Evolutionary conservation across 1,140 invertebrate species (phyloP).

Genomic region (Chionoecetes opilio): DNA sequence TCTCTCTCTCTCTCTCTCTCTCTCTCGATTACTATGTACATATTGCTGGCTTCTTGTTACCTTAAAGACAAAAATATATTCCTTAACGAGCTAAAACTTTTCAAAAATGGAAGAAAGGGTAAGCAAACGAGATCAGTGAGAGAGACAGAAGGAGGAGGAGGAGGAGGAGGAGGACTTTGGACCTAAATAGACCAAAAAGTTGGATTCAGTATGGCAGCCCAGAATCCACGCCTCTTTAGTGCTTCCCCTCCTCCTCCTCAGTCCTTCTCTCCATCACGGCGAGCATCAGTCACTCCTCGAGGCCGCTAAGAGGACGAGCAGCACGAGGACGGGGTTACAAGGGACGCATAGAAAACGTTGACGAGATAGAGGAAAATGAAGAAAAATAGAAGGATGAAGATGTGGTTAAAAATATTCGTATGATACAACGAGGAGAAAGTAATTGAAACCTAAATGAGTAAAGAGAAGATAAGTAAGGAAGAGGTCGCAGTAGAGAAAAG

Average conservation of each 20-base stretch:
- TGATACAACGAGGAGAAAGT: too few species aligned
- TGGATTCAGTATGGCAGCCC: neutral
- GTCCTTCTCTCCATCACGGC: neutral
- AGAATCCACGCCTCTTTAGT: neutral
- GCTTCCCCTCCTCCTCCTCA: too few species aligned
- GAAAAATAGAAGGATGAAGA: too few species aligned
- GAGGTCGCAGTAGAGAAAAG: too few species aligned
- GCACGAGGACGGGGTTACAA: too few species aligned
- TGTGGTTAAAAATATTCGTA: too few species aligned
- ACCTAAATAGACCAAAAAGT: neutral
- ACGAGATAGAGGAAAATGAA: too few species aligned
- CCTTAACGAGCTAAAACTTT: neutral
- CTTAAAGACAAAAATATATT: neutral
- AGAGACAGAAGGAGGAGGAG: neutral
- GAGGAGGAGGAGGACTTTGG: neutral
- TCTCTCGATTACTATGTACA: neutral
- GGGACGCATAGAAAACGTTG: too few species aligned
- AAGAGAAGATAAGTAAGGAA: too few species aligned
- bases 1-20: constrained; percentile 8
- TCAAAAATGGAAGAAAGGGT: neutral
- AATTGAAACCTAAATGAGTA: too few species aligned
- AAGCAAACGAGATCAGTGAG: neutral
- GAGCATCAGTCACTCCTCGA: neutral
- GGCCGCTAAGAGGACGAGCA: neutral
- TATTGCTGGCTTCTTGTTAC: neutral